Conservation (phyloP, 1,140 invertebrate genomes). For the Anoplolepis gracilipes region DNA sequence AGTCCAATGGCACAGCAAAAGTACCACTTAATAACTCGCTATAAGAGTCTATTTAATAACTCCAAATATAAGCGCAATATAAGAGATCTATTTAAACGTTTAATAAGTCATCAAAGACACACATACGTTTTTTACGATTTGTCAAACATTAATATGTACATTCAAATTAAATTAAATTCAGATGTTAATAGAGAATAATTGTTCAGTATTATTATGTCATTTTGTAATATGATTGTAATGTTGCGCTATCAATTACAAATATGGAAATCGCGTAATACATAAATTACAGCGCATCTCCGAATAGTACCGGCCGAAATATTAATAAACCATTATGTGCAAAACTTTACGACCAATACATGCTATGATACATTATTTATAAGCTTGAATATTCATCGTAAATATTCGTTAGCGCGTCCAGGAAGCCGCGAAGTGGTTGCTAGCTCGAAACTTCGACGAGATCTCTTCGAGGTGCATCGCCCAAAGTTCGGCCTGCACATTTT, state of each 20-base stretch:
- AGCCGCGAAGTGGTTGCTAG: background rate
- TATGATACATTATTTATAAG: conserved; percentile 31
- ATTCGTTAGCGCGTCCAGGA: conserved; percentile 21
- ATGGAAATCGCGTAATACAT: background rate
- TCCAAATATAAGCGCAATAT: too few species aligned
- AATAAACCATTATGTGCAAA: background rate
- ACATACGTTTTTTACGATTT: background rate
- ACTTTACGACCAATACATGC: background rate
- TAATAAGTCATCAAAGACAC: background rate
- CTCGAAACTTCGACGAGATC: conserved; percentile 21
- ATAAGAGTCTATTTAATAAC: too few species aligned
- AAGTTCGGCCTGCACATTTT: conserved; percentile 13
- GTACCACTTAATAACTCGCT: background rate
- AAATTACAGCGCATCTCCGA: background rate
- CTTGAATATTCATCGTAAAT: conserved; percentile 41
- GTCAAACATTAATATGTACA: too few species aligned
- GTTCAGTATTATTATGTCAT: background rate
- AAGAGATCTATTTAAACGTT: background rate
- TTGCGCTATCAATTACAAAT: background rate
- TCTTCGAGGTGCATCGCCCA: conserved; percentile 16
- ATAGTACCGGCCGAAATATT: background rate
- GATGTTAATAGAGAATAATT: background rate
- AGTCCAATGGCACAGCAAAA: background rate
- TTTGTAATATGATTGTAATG: background rate
- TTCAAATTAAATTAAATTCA: background rate